Percentiles rank a stretch among this genome's conserved stretches.
Conservation (phyloP, 2,888 invertebrate species). For the Heliconius cydno region DNA sequence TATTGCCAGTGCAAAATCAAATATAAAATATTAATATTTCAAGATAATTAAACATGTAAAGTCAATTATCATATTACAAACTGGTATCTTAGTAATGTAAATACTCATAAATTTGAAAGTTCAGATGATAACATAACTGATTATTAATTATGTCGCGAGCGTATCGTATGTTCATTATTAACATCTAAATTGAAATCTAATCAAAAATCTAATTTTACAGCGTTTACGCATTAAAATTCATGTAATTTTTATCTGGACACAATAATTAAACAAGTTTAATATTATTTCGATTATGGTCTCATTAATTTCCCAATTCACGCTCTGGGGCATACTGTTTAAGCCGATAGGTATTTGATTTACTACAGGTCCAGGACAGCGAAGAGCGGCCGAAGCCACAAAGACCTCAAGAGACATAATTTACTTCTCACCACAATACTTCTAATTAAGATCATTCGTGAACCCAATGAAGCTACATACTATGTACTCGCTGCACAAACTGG, state of each 20-base stretch:
- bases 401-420: constrained; percentile 71
- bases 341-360: constrained; percentile 74
- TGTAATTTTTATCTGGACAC: constrained; percentile 69
- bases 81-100: neutral
- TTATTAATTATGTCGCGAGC: constrained; percentile 31
- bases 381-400: constrained; percentile 59
- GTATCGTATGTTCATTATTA: constrained; percentile 40
- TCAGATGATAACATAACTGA: constrained; percentile 28
- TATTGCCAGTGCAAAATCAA: too few species aligned
- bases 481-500: constrained; percentile 74
- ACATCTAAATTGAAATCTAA: constrained; percentile 35
- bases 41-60: constrained; percentile 6
- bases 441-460: constrained; percentile 81
- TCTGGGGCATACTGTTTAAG: constrained; percentile 64
- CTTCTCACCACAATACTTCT: constrained; percentile 77
- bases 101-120: constrained; percentile 40
- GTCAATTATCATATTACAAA: constrained; percentile 2
- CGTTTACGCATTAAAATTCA: constrained; percentile 75
- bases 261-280: constrained; percentile 72
- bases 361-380: constrained; percentile 52
- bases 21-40: neutral
- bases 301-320: constrained; percentile 79
- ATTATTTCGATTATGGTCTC: constrained; percentile 76
- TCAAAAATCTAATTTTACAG: constrained; percentile 62
- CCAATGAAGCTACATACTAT: constrained; percentile 71